These are phyloP conservation scores for Apoda limacodes DNA, from an alignment of 2,888 invertebrate genomes.

Conservation along the genomic window DNA sequence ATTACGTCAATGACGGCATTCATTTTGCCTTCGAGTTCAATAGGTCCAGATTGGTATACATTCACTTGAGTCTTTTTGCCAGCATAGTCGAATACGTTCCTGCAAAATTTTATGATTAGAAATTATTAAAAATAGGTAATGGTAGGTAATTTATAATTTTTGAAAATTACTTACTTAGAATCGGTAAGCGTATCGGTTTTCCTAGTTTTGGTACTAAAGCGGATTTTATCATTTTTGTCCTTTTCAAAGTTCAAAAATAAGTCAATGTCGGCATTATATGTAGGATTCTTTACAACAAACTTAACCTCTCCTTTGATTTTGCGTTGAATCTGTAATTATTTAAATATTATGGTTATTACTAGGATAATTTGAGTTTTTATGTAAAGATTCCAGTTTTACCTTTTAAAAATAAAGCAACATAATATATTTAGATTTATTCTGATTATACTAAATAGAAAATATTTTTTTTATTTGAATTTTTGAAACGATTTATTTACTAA, in stretches of 20 bases:
- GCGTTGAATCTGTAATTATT: constrained; percentile 63
- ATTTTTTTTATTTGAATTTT: no score
- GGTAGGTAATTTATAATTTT: no score
- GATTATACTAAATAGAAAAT: no score
- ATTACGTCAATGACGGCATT: constrained; percentile 45
- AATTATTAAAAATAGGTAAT: neutral
- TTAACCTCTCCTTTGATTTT: constrained; percentile 73
- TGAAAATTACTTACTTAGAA: constrained; percentile 65
- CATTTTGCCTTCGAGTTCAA: constrained; percentile 31
- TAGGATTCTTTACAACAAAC: constrained; percentile 70
- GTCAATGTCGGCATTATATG: constrained; percentile 72
- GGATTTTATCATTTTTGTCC: constrained; percentile 76
- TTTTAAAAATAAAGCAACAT: no score
- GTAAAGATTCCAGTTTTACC: no score
- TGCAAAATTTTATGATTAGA: constrained; percentile 22
- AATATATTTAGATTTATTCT: no score
- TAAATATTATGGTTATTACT: no score
- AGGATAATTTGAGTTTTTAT: no score
- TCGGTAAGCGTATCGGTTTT: constrained; percentile 62
- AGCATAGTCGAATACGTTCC: constrained; percentile 55
- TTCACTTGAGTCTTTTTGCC: constrained; percentile 52
- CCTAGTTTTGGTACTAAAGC: constrained; percentile 73
- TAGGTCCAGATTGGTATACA: constrained; percentile 32
- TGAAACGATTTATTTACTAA: no score
- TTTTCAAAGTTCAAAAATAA: constrained; percentile 77